Evolutionary conservation across 2,888 invertebrate species (phyloP).

Genomic region (Trichogramma dendrolimi): DNA sequence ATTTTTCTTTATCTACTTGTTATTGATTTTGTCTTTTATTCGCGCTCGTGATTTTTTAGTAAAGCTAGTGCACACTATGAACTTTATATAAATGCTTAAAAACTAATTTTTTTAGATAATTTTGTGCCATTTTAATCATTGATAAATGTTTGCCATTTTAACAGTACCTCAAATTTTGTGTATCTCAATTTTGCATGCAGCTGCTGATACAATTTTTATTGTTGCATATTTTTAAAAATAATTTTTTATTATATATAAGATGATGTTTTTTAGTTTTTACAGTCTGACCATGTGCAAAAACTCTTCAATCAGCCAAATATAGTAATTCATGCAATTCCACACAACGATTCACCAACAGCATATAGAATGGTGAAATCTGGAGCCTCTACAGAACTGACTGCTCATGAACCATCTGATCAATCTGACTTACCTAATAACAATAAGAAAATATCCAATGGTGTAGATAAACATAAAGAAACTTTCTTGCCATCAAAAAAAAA

Average conservation of each 20-base stretch:
- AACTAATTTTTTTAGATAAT: too few relatives aligned
- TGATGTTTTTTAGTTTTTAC: slow-evolving; percentile 36
- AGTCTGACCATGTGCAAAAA: slow-evolving; percentile 44
- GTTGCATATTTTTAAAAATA: background rate
- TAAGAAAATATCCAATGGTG: slow-evolving; percentile 26
- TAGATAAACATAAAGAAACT: slow-evolving; percentile 27
- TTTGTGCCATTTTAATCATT: too few relatives aligned
- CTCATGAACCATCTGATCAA: slow-evolving; percentile 27
- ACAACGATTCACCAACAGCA: slow-evolving; percentile 24
- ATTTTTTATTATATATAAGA: background rate
- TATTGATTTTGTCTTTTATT: too few relatives aligned
- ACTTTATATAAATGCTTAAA: too few relatives aligned
- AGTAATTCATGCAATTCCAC: slow-evolving; percentile 39
- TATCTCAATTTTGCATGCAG: background rate
- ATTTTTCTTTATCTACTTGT: too few relatives aligned
- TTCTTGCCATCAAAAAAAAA: slow-evolving; percentile 44
- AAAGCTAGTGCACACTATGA: too few relatives aligned
- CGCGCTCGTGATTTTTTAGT: too few relatives aligned
- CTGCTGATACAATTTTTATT: slow-evolving; percentile 1
- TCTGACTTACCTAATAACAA: slow-evolving; percentile 21
- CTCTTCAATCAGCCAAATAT: slow-evolving; percentile 46
- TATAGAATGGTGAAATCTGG: slow-evolving; percentile 21
- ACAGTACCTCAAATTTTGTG: background rate
- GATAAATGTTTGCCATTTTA: too few relatives aligned
- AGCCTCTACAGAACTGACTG: slow-evolving; percentile 25